Base-by-base conservation (phyloP, 35 echinoderm and acorn worm species). In the Lytechinus pictus region DNA sequence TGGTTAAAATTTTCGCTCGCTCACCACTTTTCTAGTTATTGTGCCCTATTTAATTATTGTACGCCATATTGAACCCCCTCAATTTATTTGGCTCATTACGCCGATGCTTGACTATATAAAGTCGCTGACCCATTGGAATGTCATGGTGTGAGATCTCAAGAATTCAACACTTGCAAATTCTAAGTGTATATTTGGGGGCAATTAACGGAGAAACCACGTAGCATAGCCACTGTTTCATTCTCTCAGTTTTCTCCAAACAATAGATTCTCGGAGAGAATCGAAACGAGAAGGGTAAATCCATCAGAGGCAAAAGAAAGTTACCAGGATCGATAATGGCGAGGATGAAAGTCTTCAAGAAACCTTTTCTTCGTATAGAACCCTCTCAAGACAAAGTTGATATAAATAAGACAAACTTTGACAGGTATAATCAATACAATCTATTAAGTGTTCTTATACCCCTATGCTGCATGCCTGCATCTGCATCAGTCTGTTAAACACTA, bases 401-500 rank as follows among this genome's bases (percentile, higher is more conserved):
- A 79, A n/a, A 79, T 79, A 79, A 79, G 66, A 79, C n/a, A 79
- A 79, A 79, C 66, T 79, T n/a, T 79, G 66, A 79, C 66, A 79
- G 66, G 66, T 79, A 79, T 24, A 8, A 14, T 79, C 66, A n/a
- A 79, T 79, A 79, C 6, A 79, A 24, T 79, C 66, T 79, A 79
- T 79, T n/a, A 14, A 79, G 66, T 24, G 4, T n/a, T 79, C 19
- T 72, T 79, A 24, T 24, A 79, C 66, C 66, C 19, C 19, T 7
- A 4, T n/a, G n/a, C n/a, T n/a, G n/a, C 66, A n/a, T 79, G 33
- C 33, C 33, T 44, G 33, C 66, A n/a, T 79, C 33, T 44, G 0
- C 66, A n/a, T 79, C 61, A 12, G 61, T 79, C 66, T 79, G 66
- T 79, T 79, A 21, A 24, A 6, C 66, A 2, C 33, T 44, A 44